These are phyloP conservation scores for Reticulitermes lucifugus DNA, from an alignment of 2,888 invertebrate genomes.

Conservation along the genomic window DNA sequence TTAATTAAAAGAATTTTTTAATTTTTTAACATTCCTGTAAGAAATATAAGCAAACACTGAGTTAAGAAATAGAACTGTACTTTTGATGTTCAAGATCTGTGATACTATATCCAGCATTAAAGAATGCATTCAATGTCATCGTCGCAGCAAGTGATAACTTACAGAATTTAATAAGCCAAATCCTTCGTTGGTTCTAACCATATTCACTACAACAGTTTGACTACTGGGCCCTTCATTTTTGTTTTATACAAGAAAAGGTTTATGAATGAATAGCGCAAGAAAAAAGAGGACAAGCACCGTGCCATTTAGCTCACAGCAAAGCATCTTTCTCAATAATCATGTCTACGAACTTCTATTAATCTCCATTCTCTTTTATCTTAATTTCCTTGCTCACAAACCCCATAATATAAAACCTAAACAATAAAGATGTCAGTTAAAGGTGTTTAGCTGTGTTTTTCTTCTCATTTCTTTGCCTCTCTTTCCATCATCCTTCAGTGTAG, in stretches of 20 bases:
- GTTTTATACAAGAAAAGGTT: neutral
- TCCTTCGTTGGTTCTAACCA: neutral
- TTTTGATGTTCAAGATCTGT: too few relatives aligned
- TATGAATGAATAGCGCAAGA: constrained; percentile 19
- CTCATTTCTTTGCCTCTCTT: neutral
- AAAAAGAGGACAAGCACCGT: neutral
- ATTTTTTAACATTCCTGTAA: too few relatives aligned
- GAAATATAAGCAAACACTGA: too few relatives aligned
- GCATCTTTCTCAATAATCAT: constrained; percentile 17
- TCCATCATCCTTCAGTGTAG: neutral
- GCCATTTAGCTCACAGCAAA: constrained; percentile 2
- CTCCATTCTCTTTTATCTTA: neutral
- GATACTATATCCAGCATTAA: neutral
- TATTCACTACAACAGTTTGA: neutral
- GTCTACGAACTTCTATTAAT: neutral
- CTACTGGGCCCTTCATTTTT: neutral
- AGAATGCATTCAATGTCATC: neutral
- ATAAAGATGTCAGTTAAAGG: constrained; percentile 44
- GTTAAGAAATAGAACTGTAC: too few relatives aligned
- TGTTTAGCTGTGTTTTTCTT: constrained; percentile 16
- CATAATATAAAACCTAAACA: constrained; percentile 42
- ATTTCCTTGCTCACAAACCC: neutral
- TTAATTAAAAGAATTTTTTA: too few relatives aligned
- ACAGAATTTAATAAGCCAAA: neutral
- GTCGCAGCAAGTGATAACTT: neutral